phyloP scores from a whole-genome alignment of 2,113 vertebrate genomes.

The Atractosteus spatula region DNA sequence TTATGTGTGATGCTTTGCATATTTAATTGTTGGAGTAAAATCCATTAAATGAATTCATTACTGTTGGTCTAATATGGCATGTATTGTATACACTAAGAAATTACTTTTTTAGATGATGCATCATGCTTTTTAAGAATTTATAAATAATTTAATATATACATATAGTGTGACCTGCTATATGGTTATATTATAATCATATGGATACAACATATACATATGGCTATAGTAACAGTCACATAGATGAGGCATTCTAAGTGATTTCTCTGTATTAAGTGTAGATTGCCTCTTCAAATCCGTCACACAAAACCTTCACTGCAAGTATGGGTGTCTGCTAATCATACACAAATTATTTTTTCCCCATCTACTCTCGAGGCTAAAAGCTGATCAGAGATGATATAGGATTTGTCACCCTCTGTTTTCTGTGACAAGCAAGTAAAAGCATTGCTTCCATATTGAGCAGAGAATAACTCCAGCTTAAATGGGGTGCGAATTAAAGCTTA shows the following conservation, averaged over 20 bases:
- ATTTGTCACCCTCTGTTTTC: neutral
- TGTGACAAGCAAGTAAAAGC: neutral
- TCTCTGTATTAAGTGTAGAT: neutral
- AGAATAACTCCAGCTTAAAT: conserved; percentile 13
- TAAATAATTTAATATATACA: too few species aligned
- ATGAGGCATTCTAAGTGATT: too few species aligned
- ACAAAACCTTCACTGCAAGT: neutral
- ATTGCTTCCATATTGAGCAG: neutral
- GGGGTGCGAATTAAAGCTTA: conserved; percentile 5
- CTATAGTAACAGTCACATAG: too few species aligned
- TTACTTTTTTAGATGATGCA: too few species aligned
- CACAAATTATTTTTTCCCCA: neutral
- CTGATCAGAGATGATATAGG: conserved; percentile 7
- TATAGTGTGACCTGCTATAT: too few species aligned
- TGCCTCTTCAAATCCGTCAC: neutral
- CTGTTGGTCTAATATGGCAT: neutral
- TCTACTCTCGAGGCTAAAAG: neutral
- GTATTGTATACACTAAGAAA: neutral
- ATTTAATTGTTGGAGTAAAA: too few species aligned
- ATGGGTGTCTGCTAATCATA: conserved; percentile 4
- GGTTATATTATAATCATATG: too few species aligned
- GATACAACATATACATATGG: too few species aligned
- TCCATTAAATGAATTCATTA: conserved; percentile 1
- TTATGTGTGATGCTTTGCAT: too few species aligned
- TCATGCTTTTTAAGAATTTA: too few species aligned